Evolutionary conservation across 2,797 vertebrate species (phyloP), one percentile per base, ranked within the genome.

Genomic region (Sebastiscus albofasciatus): DNA sequence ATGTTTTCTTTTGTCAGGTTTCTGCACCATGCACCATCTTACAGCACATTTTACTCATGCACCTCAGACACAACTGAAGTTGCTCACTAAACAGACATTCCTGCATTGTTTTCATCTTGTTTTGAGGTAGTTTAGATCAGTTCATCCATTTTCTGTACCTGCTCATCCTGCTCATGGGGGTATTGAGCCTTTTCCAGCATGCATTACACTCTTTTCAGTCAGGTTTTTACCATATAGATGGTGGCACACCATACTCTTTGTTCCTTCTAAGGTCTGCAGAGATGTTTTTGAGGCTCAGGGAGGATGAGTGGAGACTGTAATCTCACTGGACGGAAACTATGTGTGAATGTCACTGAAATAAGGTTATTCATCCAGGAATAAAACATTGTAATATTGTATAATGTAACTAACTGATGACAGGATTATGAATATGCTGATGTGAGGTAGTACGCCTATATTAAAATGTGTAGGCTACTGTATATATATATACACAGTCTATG

Each of bases 391-490:
- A 42, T 42, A 16, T 42, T 42, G 13, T 42, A 0, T 7, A 42
- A 42, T 42, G 39, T 42, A 42, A 16, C 13, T 42, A 42, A 42
- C 14, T 42, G 39, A 16, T 39, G 36, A 0, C 14, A 16, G 39
- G 39, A 16, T 42, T 42, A 6, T 16, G 14, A 42, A 42, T 42
- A 42, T 42, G 46, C 18, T 52, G 12, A 3, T 26, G 2, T 46
- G 0, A 0, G 5, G 2, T 7, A 42, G 39, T 42, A 14, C 0
- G 36, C 36, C 13, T 39, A 0, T 42, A 42, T 16, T 42, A 42
- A 42, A 16, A 42, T 42, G 39, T 42, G 39, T 14, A 39, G 36
- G 0, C 36, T 42, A 16, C 14, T 42, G 42, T 46, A 42, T 42
- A 14, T 42, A 6, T 46, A 14, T 16, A 42, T 5, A 6, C 7